These are phyloP conservation scores for Drosophila robusta DNA, from an alignment of 2,888 invertebrate species.

Conservation along the genomic window DNA sequence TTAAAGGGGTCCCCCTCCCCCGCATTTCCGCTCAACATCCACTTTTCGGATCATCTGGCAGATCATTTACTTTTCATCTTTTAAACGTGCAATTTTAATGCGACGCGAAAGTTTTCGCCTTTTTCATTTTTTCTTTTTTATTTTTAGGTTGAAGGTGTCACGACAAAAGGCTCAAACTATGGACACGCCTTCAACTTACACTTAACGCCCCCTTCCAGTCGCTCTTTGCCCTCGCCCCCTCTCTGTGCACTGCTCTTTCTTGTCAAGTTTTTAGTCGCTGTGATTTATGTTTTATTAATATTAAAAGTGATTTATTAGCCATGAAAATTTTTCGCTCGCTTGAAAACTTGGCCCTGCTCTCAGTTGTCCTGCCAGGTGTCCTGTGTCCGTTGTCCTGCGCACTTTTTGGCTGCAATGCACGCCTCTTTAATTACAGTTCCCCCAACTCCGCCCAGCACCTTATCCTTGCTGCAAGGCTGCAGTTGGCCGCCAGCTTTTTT, in stretches of 20 bases:
- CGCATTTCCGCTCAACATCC: background rate
- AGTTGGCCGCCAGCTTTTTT: conserved; percentile 1
- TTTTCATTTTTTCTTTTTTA: background rate
- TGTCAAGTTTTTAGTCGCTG: conserved; percentile 63
- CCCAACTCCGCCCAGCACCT: background rate
- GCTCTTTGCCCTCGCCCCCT: background rate
- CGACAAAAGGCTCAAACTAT: conserved; percentile 39
- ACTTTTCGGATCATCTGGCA: background rate
- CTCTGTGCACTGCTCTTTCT: conserved; percentile 8
- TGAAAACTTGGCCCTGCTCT: conserved; percentile 48
- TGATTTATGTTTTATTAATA: conserved; percentile 84
- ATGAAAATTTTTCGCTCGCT: conserved; percentile 59
- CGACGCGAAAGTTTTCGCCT: conserved; percentile 15
- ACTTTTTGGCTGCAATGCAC: conserved; percentile 45
- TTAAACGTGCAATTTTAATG: conserved; percentile 27
- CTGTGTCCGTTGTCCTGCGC: conserved; percentile 30
- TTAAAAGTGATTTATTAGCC: conserved; percentile 83
- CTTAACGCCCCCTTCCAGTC: background rate
- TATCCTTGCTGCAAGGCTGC: conserved; percentile 15
- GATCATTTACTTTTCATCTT: conserved; percentile 32
- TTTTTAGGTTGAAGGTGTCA: background rate
- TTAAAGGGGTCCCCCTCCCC: too few species aligned
- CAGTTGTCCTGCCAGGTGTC: conserved; percentile 18
- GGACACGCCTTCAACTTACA: conserved; percentile 5
- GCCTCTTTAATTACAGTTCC: conserved; percentile 67